Conservation (phyloP, 2,888 invertebrate species). For the Iphiclides podalirius region DNA sequence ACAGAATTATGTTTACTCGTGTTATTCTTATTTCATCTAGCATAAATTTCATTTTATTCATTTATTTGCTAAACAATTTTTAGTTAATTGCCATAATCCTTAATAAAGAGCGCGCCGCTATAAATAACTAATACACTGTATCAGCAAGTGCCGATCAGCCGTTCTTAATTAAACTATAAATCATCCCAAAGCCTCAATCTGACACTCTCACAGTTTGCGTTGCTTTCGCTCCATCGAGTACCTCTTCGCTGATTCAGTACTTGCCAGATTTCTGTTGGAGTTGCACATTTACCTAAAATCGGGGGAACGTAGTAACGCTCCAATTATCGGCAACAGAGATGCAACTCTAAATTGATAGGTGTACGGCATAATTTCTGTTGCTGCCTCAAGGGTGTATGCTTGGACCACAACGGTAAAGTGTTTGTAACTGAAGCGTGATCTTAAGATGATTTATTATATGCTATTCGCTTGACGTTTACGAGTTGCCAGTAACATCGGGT, state of each 20-base stretch:
- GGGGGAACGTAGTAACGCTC: conserved; percentile 27
- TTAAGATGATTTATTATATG: conserved; percentile 78
- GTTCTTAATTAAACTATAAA: conserved; percentile 72
- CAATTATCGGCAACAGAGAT: conserved; percentile 1
- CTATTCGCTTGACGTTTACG: conserved; percentile 75
- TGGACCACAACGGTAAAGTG: conserved; percentile 48
- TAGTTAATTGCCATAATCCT: not conserved
- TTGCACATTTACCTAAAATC: conserved; percentile 50
- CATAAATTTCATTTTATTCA: not conserved
- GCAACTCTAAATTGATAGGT: conserved; percentile 33
- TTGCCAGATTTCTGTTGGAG: conserved; percentile 59
- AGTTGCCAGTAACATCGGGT: conserved; percentile 67
- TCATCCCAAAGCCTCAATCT: conserved; percentile 46
- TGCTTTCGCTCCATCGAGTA: conserved; percentile 53
- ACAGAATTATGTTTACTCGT: no score
- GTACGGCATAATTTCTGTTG: conserved; percentile 12
- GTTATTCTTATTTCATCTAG: not conserved
- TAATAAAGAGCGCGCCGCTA: conserved; percentile 1
- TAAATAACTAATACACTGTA: conserved; percentile 46
- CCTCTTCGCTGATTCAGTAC: conserved; percentile 70
- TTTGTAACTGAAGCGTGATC: conserved; percentile 69
- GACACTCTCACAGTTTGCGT: conserved; percentile 37
- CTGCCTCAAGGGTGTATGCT: conserved; percentile 38
- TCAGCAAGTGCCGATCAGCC: conserved; percentile 54
- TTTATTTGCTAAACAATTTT: no score